A percentile compares a stretch with the other conserved stretches of the same genome.
phyloP scores from a whole-genome alignment of 2,888 invertebrate species.

The Patella ulyssiponensis region DNA sequence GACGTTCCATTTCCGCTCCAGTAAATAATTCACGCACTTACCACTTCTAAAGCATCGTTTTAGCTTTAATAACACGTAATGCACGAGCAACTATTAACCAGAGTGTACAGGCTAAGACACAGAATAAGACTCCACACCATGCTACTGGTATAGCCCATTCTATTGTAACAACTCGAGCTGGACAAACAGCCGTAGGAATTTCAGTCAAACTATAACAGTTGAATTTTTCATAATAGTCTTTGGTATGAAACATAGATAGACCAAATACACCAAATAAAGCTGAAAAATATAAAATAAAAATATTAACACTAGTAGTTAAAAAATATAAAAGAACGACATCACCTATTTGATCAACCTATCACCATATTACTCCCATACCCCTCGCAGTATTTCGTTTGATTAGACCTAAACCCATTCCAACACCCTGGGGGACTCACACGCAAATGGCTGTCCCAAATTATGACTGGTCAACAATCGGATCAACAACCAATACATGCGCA shows the following conservation, averaged over 20 bases:
- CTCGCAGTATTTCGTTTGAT: too few species aligned
- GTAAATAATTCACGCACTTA: too few species aligned
- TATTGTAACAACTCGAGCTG: constrained; percentile 57
- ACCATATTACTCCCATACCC: too few species aligned
- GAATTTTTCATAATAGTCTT: constrained; percentile 75
- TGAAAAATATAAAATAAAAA: constrained; percentile 72
- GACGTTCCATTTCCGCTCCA: too few species aligned
- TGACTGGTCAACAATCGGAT: too few species aligned
- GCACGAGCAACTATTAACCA: constrained; percentile 93
- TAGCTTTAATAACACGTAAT: constrained; percentile 78
- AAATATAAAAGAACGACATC: not conserved
- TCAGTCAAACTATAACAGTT: constrained; percentile 64
- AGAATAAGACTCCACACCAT: constrained; percentile 84
- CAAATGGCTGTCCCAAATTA: too few species aligned
- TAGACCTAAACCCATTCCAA: too few species aligned
- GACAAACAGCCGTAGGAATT: constrained; percentile 77
- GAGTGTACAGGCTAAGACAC: constrained; percentile 85
- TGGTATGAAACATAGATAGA: constrained; percentile 92
- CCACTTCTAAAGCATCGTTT: constrained; percentile 55
- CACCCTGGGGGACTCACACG: too few species aligned
- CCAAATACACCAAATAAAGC: constrained; percentile 93
- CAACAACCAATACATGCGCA: too few species aligned
- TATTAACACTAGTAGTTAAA: not conserved
- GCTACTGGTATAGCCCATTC: constrained; percentile 75
- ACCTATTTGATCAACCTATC: too few species aligned